These are phyloP conservation scores for Argyra leucocephala DNA, from an alignment of 2,888 invertebrate species.

Conservation along the genomic window DNA sequence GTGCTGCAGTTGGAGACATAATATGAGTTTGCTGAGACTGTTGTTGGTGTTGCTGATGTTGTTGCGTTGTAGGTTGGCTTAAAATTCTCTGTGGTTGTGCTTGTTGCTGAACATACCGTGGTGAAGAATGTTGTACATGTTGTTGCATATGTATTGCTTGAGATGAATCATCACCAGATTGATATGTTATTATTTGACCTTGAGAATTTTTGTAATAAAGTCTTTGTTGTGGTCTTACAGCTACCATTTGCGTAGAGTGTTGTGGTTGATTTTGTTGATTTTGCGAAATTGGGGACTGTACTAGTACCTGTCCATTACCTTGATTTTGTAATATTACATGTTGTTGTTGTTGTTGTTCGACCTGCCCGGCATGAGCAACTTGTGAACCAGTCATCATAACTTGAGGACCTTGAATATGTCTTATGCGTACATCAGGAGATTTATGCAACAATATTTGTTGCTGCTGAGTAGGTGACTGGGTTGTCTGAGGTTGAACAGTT, in stretches of 20 bases:
- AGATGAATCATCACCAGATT: neutral
- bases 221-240: neutral
- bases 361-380: neutral
- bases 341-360: neutral
- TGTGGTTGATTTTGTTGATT: neutral
- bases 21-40: constrained; percentile 20
- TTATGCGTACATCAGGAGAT: neutral
- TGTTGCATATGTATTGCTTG: neutral
- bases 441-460: constrained; percentile 5
- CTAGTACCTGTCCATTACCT: neutral
- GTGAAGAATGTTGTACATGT: constrained; percentile 31
- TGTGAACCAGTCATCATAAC: neutral
- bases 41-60: constrained; percentile 29
- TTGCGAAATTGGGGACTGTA: neutral
- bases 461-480: neutral
- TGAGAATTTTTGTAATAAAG: neutral
- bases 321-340: neutral
- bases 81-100: constrained; percentile 24
- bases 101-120: constrained; percentile 27
- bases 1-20: constrained; percentile 22
- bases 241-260: neutral
- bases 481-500: constrained; percentile 10
- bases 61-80: neutral
- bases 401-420: neutral
- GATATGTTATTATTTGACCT: neutral